phyloP scores from a whole-genome alignment of 2,113 vertebrate genomes.

The Rattus rattus region DNA sequence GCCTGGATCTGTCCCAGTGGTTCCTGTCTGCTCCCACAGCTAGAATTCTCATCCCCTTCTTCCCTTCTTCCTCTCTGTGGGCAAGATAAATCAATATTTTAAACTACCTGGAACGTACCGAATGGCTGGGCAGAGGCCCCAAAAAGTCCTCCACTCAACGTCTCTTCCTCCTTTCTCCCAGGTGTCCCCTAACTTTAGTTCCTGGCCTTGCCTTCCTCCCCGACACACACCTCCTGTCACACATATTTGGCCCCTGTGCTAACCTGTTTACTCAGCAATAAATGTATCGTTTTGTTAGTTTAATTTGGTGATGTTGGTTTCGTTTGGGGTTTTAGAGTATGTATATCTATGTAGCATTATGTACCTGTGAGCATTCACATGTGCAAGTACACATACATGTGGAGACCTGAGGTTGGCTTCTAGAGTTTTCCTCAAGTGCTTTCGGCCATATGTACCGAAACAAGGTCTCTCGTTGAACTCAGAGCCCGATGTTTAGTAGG shows the following conservation, averaged over 20 bases:
- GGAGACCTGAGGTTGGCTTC: neutral
- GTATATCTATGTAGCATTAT: neutral
- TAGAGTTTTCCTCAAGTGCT: neutral
- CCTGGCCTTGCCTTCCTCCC: neutral
- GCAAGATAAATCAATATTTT: conserved; percentile 43
- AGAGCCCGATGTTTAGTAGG: neutral
- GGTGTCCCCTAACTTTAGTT: neutral
- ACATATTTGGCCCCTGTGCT: neutral
- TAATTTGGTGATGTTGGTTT: neutral
- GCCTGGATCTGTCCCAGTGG: conserved; percentile 1
- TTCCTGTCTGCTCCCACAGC: neutral
- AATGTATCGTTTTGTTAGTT: neutral
- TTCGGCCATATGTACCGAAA: neutral
- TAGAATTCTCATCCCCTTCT: neutral
- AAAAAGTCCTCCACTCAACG: neutral
- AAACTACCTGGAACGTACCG: conserved; percentile 19
- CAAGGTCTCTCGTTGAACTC: neutral
- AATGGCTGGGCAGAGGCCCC: conserved; percentile 1
- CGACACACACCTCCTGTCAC: neutral
- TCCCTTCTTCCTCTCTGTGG: neutral
- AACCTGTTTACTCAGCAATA: neutral
- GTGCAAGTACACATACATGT: neutral
- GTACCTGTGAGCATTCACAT: neutral
- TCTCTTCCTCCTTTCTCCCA: neutral
- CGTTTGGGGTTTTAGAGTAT: neutral